Evolutionary conservation across 2,113 vertebrate species (phyloP).

Genomic region (Alectura lathami): DNA sequence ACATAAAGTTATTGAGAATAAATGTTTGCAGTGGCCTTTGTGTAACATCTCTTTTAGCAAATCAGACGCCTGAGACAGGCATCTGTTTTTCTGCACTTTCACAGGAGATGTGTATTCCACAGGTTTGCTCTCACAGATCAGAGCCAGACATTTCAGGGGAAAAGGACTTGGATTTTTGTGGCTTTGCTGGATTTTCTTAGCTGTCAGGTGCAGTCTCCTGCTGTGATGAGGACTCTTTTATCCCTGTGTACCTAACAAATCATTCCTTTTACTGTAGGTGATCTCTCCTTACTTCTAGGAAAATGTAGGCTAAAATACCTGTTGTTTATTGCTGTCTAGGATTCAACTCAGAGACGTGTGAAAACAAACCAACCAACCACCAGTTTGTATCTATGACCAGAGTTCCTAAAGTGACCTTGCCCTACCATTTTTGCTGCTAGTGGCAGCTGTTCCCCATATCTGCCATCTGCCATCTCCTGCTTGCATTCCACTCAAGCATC

Average conservation of each 20-base stretch:
- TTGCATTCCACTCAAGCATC: neutral
- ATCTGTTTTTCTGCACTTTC: neutral
- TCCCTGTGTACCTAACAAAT: neutral
- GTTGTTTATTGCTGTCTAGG: neutral
- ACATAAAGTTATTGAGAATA: neutral
- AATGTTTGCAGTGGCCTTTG: neutral
- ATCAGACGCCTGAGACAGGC: neutral
- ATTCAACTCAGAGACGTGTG: neutral
- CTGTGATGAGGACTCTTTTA: neutral
- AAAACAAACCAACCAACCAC: neutral
- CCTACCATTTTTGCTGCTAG: neutral
- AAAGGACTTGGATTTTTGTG: neutral
- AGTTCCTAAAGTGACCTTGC: neutral
- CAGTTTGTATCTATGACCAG: neutral
- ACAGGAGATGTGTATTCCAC: neutral
- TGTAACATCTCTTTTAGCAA: neutral
- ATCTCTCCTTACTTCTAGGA: neutral
- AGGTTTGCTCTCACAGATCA: neutral
- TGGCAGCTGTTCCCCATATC: neutral
- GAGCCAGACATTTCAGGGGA: neutral
- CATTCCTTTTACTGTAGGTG: neutral
- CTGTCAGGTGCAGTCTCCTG: fast-evolving
- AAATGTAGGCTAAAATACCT: neutral
- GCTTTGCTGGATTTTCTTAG: neutral
- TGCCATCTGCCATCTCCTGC: neutral